Evolutionary conservation across 2,113 vertebrate genomes (phyloP).

Genomic region (Mandrillus leucophaeus): DNA sequence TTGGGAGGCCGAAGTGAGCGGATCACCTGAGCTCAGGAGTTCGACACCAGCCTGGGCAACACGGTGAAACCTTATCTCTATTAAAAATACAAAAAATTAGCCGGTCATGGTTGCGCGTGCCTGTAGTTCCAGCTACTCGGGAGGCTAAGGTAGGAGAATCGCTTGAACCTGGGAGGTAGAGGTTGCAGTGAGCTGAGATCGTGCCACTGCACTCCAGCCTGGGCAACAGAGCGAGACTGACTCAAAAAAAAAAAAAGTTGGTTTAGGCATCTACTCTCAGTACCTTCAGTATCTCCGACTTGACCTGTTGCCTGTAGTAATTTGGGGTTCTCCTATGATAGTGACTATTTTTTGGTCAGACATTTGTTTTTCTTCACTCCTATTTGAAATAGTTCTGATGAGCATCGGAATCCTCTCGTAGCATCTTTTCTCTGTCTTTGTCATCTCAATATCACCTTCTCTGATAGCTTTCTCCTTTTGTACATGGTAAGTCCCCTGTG

Average conservation of each 20-base stretch:
- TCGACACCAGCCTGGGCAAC: no score
- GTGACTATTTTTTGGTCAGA: background rate
- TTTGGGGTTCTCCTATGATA: background rate
- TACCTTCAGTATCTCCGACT: background rate
- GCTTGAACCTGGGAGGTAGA: no score
- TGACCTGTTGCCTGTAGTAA: background rate
- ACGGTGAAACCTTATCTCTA: no score
- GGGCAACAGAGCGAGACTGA: no score
- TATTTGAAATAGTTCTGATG: constrained; percentile 19
- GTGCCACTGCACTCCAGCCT: no score
- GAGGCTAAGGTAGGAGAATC: no score
- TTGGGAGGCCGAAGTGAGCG: no score
- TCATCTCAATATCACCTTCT: constrained; percentile 1
- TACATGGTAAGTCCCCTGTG: background rate
- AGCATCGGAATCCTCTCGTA: background rate
- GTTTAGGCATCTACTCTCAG: background rate
- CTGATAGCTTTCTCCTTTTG: background rate
- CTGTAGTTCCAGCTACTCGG: no score
- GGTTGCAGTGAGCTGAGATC: no score
- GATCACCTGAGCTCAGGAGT: no score
- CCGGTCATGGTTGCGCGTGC: fast-evolving
- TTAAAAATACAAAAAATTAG: no score
- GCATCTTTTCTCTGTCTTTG: background rate
- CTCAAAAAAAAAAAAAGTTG: background rate
- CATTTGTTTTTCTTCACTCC: background rate